These are phyloP conservation scores for Pipistrellus pipistrellus DNA, from an alignment of 2,797 vertebrate genomes.

Conservation along the genomic window DNA sequence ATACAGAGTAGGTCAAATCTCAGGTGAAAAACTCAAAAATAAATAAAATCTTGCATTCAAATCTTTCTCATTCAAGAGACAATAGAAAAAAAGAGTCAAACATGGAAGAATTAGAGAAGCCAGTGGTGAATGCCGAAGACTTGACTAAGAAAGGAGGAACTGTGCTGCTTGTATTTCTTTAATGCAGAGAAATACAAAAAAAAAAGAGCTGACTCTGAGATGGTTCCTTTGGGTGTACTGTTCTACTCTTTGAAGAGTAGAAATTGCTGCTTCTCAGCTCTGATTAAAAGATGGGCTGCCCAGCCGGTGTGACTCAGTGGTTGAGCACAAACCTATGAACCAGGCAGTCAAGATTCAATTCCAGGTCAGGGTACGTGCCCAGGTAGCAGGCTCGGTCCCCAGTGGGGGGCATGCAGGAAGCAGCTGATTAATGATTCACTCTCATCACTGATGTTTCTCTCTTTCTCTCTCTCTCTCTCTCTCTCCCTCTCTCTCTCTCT, in stretches of 20 bases:
- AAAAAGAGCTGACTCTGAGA: neutral
- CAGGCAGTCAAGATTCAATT: too few species aligned
- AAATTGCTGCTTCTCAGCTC: slow-evolving; percentile 37
- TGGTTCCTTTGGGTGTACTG: neutral
- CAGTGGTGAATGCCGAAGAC: neutral
- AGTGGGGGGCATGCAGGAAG: too few species aligned
- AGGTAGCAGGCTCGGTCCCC: too few species aligned
- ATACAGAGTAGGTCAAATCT: neutral
- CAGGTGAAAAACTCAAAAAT: neutral
- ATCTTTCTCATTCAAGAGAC: neutral
- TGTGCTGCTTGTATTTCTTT: neutral
- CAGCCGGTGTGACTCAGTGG: too few species aligned
- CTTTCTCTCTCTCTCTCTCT: too few species aligned
- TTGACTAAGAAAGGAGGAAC: neutral
- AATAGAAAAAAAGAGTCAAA: too few species aligned
- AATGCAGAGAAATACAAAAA: too few species aligned
- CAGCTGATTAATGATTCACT: too few species aligned
- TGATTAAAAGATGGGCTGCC: slow-evolving; percentile 6
- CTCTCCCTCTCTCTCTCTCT: too few species aligned
- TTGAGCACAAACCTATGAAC: too few species aligned
- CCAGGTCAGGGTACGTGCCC: too few species aligned
- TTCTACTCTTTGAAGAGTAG: slow-evolving; percentile 19
- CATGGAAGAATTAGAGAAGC: neutral
- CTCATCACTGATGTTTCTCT: too few species aligned
- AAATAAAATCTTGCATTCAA: neutral